Evolutionary conservation across 2,113 vertebrate species (phyloP), one percentile per base, ranked within the genome.

Genomic region (Cygnus atratus): DNA sequence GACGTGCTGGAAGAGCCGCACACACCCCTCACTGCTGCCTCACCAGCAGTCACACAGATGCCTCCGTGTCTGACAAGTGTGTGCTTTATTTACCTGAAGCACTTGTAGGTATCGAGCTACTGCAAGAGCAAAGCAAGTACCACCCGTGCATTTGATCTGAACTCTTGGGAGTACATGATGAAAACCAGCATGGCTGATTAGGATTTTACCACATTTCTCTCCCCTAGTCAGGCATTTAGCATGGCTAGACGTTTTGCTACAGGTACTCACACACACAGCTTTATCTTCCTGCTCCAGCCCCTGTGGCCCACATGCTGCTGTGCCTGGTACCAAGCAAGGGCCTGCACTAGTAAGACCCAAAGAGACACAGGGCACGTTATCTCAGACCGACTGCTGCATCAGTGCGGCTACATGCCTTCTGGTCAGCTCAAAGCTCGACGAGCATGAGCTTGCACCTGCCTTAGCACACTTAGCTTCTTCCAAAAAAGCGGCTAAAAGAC

Each of bases 221-320:
- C 61, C 55, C 28, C 4, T 81, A 29, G 3, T 86, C 1, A 63
- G 67, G 52, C 16, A 25, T 21, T 61, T 25, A 26, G 61, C 15
- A 25, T 37, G 52, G 28, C 46, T 74, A 43, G 9, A 37, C 1
- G 1, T 22, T 80, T 61, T 67, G 58, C 68, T 48, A 22, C n/a
- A 28, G 35, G 55, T 43, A 70, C 57, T 14, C 29, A 31, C 11
- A 55, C 13, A 66, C 22, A 13, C 25, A 6, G 57, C 25, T 12
- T 73, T 46, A 46, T 71, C 31, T 10, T 25, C 22, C 7, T 10
- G 31, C 59, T 84, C 41, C 68, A 80, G 10, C n/a, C 28, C 68
- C 67, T 2, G 1, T 0, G 44, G 44, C 37, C 37, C 37, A 37
- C 21, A 4, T 1, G 20, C 67, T 70, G 8, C 62, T 9, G 25